These are phyloP conservation scores for Sebastolobus alascanus DNA, from an alignment of 2,797 vertebrate species.

Conservation along the genomic window DNA sequence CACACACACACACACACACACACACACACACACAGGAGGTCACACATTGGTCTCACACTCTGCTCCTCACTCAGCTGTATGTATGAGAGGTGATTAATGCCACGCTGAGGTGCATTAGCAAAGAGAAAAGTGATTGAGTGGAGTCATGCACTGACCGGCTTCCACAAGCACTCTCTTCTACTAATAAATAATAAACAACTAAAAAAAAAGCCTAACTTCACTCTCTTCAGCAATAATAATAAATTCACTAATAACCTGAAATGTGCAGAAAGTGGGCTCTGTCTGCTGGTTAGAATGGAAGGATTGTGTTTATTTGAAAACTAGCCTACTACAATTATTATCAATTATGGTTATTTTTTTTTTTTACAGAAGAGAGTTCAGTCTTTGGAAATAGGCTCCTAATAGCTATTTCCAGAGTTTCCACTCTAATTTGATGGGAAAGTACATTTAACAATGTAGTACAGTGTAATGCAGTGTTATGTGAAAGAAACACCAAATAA, in stretches of 20 bases:
- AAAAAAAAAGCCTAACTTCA: not conserved
- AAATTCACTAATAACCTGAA: not conserved
- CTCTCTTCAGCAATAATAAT: not conserved
- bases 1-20: not conserved
- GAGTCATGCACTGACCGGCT: not conserved
- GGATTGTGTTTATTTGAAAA: not conserved
- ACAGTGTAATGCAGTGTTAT: too few species aligned
- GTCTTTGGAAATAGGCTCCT: not conserved
- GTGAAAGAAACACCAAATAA: not conserved
- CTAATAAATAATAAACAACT: constrained; percentile 19
- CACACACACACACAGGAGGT: not conserved
- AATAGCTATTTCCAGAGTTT: too few species aligned
- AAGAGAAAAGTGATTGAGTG: not conserved
- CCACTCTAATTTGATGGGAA: too few species aligned
- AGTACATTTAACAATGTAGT: too few species aligned
- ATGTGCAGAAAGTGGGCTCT: not conserved
- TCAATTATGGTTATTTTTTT: not conserved
- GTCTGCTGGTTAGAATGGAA: not conserved
- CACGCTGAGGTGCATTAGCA: constrained; percentile 10
- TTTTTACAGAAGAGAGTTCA: not conserved
- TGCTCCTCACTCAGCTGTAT: constrained; percentile 32
- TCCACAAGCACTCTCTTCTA: not conserved
- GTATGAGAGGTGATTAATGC: constrained; percentile 59
- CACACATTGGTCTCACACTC: constrained; percentile 14
- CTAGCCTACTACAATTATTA: not conserved